These are phyloP conservation scores for Poecilus cupreus DNA, from an alignment of 2,888 invertebrate genomes.

Conservation along the genomic window DNA sequence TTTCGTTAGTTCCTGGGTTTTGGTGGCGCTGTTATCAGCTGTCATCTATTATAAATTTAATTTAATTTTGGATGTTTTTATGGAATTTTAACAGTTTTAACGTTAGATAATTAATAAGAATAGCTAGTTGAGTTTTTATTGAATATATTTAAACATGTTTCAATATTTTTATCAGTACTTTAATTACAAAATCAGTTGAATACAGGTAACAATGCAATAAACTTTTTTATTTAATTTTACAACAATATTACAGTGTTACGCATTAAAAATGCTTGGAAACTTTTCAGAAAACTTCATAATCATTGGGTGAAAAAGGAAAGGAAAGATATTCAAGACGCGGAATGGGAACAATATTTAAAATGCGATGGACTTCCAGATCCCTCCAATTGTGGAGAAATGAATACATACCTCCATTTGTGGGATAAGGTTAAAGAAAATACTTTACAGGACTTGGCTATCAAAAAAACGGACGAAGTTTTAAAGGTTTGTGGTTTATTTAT, in stretches of 20 bases:
- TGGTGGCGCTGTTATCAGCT: too few species aligned
- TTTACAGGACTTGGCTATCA: slow-evolving; percentile 70
- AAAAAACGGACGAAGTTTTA: slow-evolving; percentile 72
- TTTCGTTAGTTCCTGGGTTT: too few species aligned
- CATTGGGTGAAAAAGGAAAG: slow-evolving; percentile 16
- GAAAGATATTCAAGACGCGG: slow-evolving; percentile 58
- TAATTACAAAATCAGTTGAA: neutral
- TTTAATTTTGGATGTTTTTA: too few species aligned
- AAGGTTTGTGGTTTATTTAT: too few species aligned
- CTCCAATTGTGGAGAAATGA: slow-evolving; percentile 72
- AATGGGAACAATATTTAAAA: slow-evolving; percentile 75
- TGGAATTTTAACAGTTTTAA: too few species aligned
- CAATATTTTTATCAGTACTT: neutral
- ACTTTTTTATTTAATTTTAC: neutral
- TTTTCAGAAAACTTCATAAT: neutral
- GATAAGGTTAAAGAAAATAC: slow-evolving; percentile 70
- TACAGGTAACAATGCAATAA: neutral
- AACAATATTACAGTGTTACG: too few species aligned
- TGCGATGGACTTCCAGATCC: slow-evolving; percentile 77
- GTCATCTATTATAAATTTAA: too few species aligned
- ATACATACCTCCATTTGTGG: slow-evolving; percentile 76
- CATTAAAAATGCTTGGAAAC: too few species aligned
- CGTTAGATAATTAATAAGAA: neutral
- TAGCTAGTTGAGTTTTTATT: neutral
- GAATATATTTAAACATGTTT: neutral